Evolutionary conservation across 2,113 vertebrate genomes (phyloP), one percentile per base, ranked within the genome.

Genomic region (Oryzias melastigma): DNA sequence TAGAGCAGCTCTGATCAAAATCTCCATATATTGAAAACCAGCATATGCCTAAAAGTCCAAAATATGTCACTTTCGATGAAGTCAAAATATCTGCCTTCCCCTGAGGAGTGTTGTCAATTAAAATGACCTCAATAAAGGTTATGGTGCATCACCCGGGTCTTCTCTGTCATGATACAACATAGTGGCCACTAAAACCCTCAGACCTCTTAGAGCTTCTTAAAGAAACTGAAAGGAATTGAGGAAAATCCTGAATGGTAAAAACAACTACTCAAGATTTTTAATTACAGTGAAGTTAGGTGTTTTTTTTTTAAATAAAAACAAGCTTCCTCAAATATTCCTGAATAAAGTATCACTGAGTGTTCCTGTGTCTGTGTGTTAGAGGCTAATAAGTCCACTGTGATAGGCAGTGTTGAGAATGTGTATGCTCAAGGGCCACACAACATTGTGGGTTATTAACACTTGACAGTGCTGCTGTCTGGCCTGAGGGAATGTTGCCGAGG

Each of bases 361-460:
- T 77, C 58, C 51, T 62, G 48, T 57, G 4, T 65, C 71, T 60
- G 45, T 69, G 76, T 80, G 77, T 60, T 29, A 53, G 27, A 59
- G 69, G 25, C 67, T 57, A 65, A 74, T 45, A 69, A 62, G 61
- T 46, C 59, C 65, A 50, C 53, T 59, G 46, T 43, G 25, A 48
- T 64, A 20, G 64, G 65, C 58, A 56, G 62, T 68, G 75, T 68
- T 0, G 51, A 73, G 66, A 70, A 57, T 54, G 60, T 57, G 57
- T 35, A 58, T 44, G 73, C 73, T 82, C 62, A 46, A 65, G 71
- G 75, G 77, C 73, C 87, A 79, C 75, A 82, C 83, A 79, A 83
- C 67, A 71, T 73, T 62, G 52, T 19, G 63, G 78, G 81, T 86
- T 87, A 91, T 91, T 90, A 90, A 88, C 87, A 90, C 88, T 89